These are phyloP conservation scores for Oryzias javanicus DNA, from an alignment of 2,113 vertebrate species.

Conservation along the genomic window DNA sequence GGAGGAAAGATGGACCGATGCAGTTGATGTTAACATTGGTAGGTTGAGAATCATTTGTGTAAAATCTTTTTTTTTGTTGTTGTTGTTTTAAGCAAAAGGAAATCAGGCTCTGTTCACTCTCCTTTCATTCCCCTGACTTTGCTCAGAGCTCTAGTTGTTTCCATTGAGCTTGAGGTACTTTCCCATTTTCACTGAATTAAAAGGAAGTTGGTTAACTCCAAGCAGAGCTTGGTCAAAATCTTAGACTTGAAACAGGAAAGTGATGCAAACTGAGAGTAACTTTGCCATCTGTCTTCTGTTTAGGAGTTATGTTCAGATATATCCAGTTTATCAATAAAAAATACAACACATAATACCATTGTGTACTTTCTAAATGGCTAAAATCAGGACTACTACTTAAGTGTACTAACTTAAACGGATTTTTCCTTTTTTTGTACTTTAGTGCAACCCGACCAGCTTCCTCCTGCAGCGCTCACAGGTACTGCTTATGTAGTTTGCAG, in stretches of 20 bases:
- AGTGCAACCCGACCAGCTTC: conserved; percentile 45
- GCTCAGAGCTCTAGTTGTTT: conserved; percentile 43
- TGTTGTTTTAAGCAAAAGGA: conserved; percentile 6
- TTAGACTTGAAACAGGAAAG: conserved; percentile 53
- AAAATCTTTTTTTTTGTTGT: conserved; percentile 7
- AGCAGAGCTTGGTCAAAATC: conserved; percentile 26
- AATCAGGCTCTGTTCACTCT: conserved; percentile 8
- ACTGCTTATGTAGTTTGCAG: conserved; percentile 16
- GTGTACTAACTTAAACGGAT: neutral
- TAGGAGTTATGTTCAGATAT: conserved; percentile 11
- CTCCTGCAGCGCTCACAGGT: conserved; percentile 61
- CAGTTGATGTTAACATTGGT: conserved; percentile 80
- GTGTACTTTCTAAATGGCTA: too few species aligned
- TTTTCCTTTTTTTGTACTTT: conserved; percentile 3
- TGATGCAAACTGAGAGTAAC: conserved; percentile 69
- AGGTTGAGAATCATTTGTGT: conserved; percentile 28
- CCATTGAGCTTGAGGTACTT: conserved; percentile 69
- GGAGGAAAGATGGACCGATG: conserved; percentile 79
- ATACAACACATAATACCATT: too few species aligned
- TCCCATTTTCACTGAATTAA: conserved; percentile 61
- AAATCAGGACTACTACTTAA: too few species aligned
- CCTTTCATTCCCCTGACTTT: conserved; percentile 39
- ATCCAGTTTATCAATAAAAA: neutral
- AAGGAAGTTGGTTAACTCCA: conserved; percentile 62
- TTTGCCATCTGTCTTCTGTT: conserved; percentile 14